Base-by-base conservation (phyloP, 2,113 vertebrate genomes). In the Rana temporaria region DNA sequence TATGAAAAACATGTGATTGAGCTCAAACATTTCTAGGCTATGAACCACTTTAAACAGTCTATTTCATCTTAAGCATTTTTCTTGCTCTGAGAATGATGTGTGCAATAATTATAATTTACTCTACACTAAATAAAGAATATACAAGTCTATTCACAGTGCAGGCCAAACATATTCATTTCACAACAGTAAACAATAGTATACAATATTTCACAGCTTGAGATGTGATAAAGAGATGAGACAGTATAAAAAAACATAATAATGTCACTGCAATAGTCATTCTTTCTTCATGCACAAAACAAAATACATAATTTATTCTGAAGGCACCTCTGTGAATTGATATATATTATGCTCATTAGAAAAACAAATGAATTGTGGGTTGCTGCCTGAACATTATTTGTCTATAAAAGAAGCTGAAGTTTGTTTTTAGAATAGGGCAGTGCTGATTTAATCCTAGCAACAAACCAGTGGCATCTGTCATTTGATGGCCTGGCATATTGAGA, bases 381-480 rank as follows among this genome's bases (percentile, higher is more conserved):
- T 56, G 57, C 55, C 26, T 14, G 26, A 57, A 62, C 30, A 75
- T 75, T 42, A 72, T 32, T 16, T 18, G 20, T 62, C 57, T 42
- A 42, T 75, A 59, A 75, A 75, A 75, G 26, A 59, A 60, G 8
- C 38, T 62, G n/a, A 60, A 60, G 53, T 72, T 72, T 32, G 70
- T 57, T 72, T 72, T 75, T 22, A 12, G 30, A 42, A 22, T 26
- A 30, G 52, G 72, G 26, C 55, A 75, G 72, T 62, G 34, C 66
- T 60, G 24, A 15, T 80, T 60, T n/a, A 80, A 60, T 70, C 78
- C 34, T 38, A 80, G 16, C 66, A 69, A 80, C 55, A 57, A 70
- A 67, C 78, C 66, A 55, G 77, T 68, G 52, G 53, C 77, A 79
- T 79, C 77, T 80, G 78, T 80, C 66, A 80, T 70, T 70, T 81